Conservation (phyloP, 2,888 invertebrate genomes). For the Stenotaenia linearis region DNA sequence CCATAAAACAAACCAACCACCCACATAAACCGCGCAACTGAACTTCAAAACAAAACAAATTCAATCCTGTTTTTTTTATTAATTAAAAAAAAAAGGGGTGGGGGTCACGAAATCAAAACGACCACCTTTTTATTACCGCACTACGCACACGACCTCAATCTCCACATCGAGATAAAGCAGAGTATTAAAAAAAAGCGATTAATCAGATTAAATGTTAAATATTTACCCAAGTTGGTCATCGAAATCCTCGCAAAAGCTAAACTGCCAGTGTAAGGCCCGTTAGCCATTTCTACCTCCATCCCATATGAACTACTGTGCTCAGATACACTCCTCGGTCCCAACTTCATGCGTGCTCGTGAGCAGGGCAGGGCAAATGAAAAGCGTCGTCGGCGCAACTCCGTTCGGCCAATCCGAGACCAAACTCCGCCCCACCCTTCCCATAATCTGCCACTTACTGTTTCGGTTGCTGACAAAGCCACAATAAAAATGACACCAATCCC, state of each 20-base stretch:
- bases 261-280: not conserved
- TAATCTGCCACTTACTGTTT: not conserved
- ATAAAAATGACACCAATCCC: not conserved
- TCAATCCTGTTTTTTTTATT: not conserved
- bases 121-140: not conserved
- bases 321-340: not conserved
- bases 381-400: conserved; percentile 4
- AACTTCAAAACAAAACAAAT: not conserved
- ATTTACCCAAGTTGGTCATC: not conserved
- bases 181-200: not conserved
- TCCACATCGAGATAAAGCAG: not conserved
- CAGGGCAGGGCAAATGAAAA: not conserved
- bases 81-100: not conserved
- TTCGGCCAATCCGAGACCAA: conserved; percentile 12
- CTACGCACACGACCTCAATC: not conserved
- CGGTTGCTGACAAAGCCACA: not conserved
- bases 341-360: not conserved
- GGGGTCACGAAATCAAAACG: not conserved
- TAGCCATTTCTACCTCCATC: conserved; percentile 27
- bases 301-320: not conserved
- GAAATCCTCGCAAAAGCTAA: not conserved
- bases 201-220: too few relatives aligned
- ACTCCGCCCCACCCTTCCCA: not conserved
- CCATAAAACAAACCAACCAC: not conserved
- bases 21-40: not conserved